Evolutionary conservation across 2,888 invertebrate genomes (phyloP).

Genomic region (Ectemnius continuus): DNA sequence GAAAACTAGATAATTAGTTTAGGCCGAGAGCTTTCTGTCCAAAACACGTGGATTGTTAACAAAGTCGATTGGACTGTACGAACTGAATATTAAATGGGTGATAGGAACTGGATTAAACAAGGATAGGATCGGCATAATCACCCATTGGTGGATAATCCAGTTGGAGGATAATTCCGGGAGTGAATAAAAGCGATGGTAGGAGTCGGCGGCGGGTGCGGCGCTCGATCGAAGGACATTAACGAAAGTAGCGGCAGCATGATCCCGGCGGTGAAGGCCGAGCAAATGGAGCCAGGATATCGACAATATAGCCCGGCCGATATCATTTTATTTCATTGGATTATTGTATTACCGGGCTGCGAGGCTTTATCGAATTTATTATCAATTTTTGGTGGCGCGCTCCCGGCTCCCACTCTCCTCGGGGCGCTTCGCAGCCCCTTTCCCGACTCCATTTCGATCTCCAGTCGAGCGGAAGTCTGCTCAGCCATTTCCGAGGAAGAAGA

Average conservation of each 20-base stretch:
- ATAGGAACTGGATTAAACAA: conserved; percentile 4
- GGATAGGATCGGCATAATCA: conserved; percentile 1
- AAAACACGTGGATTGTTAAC: too few species aligned
- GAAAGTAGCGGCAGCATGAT: conserved; percentile 21
- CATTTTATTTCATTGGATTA: conserved; percentile 73
- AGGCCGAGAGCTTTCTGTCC: too few species aligned
- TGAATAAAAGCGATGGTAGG: conserved; percentile 22
- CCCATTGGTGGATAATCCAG: conserved; percentile 17
- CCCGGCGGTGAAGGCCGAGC: background rate
- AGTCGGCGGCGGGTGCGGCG: conserved; percentile 12
- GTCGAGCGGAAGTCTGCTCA: conserved; percentile 76
- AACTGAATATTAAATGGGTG: too few species aligned
- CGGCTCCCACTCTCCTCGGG: too few species aligned
- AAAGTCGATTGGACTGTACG: too few species aligned
- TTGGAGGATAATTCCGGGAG: conserved; percentile 28
- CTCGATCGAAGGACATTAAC: conserved; percentile 34
- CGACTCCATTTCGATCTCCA: conserved; percentile 76
- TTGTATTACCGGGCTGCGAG: conserved; percentile 44
- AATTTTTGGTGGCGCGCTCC: conserved; percentile 67
- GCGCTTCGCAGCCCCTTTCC: conserved; percentile 37
- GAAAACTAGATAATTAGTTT: too few species aligned
- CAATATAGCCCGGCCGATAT: conserved; percentile 65
- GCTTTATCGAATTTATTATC: conserved; percentile 77
- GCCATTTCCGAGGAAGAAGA: conserved; percentile 76
- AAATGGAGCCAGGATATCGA: conserved; percentile 57